A percentile compares a stretch with the other conserved stretches of the same genome.
Evolutionary conservation across 2,797 vertebrate genomes (phyloP).

Genomic region (Etheostoma perlongum): DNA sequence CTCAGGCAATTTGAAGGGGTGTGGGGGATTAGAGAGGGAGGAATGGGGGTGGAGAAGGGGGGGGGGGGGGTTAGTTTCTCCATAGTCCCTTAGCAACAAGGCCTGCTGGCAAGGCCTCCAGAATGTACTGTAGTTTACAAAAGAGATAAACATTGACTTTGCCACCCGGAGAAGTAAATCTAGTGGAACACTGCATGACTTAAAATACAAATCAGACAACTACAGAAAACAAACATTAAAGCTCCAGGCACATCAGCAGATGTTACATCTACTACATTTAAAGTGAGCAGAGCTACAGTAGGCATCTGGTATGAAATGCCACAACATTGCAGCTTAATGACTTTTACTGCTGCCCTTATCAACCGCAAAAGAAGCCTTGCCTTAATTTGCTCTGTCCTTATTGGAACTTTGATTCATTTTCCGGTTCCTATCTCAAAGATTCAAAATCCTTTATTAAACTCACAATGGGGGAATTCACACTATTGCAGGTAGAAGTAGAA

Average conservation of each 20-base stretch:
- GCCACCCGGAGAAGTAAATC: constrained; percentile 73
- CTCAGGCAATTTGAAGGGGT: constrained; percentile 68
- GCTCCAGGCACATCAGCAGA: constrained; percentile 42
- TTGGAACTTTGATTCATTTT: constrained; percentile 11
- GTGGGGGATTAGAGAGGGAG: constrained; percentile 48
- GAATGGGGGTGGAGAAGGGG: constrained; percentile 4
- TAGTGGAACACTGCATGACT: constrained; percentile 60
- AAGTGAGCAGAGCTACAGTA: constrained; percentile 1
- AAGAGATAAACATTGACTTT: constrained; percentile 82
- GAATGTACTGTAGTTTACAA: constrained; percentile 81
- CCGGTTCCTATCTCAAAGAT: constrained; percentile 8
- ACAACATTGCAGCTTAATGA: constrained; percentile 4
- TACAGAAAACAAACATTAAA: constrained; percentile 47
- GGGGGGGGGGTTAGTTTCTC: constrained; percentile 70
- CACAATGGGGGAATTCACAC: no score
- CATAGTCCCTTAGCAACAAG: constrained; percentile 78
- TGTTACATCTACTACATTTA: constrained; percentile 16
- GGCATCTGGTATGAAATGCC: constrained; percentile 13
- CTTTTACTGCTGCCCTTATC: not conserved
- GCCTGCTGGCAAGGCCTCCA: constrained; percentile 71
- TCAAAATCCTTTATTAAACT: no score
- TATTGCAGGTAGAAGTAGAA: no score
- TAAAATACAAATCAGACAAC: constrained; percentile 58
- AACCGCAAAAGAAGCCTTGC: not conserved
- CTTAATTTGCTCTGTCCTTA: constrained; percentile 8